Percentiles rank a stretch among this genome's conserved stretches.
Conservation (phyloP, 2,888 invertebrate genomes). For the Agrochola circellaris region DNA sequence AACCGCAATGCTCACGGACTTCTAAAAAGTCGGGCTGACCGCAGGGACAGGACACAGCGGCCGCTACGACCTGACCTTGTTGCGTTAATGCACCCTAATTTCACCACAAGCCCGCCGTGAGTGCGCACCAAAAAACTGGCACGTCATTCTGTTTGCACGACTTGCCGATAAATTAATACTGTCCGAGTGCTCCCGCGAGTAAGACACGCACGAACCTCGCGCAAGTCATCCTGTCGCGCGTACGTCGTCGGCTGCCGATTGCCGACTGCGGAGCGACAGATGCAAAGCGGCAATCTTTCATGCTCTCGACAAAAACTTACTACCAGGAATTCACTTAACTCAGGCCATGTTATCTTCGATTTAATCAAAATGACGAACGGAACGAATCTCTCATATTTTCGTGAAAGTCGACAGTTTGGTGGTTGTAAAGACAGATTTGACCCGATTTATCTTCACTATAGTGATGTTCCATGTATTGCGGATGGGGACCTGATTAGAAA, state of each 20-base stretch:
- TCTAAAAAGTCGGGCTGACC: conserved; percentile 77
- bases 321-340: conserved; percentile 76
- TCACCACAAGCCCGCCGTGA: conserved; percentile 79
- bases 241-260: conserved; percentile 54
- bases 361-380: conserved; percentile 76
- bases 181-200: conserved; percentile 80
- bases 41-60: conserved; percentile 69
- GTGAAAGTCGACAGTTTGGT: conserved; percentile 73
- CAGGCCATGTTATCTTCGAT: conserved; percentile 75
- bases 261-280: conserved; percentile 62
- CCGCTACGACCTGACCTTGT: conserved; percentile 85
- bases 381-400: conserved; percentile 77
- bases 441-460: conserved; percentile 76
- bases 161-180: conserved; percentile 87
- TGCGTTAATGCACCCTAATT: conserved; percentile 90
- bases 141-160: conserved; percentile 89
- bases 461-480: conserved; percentile 85
- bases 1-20: conserved; percentile 81
- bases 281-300: conserved; percentile 75
- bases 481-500: conserved; percentile 87
- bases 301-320: conserved; percentile 74
- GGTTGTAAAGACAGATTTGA: conserved; percentile 70
- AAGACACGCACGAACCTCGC: conserved; percentile 78
- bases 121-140: conserved; percentile 84
- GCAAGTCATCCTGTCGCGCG: conserved; percentile 72